Evolutionary conservation across 2,888 invertebrate genomes (phyloP).

Genomic region (Colletes collaris): DNA sequence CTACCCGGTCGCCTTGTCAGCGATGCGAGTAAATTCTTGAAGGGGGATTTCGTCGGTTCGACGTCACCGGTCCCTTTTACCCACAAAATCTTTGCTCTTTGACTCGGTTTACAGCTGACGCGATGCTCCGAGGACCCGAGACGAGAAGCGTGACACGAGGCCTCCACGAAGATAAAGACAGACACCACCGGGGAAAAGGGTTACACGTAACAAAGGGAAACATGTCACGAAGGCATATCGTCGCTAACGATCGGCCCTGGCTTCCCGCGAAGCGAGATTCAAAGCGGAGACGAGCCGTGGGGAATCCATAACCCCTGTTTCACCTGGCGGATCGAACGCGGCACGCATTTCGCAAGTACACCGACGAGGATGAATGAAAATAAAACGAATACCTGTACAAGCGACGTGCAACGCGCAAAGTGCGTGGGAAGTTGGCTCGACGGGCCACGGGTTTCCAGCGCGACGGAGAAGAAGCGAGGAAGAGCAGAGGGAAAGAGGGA

Average conservation of each 20-base stretch:
- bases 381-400: not conserved
- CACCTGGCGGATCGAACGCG: not conserved
- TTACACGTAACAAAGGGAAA: not conserved
- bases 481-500: constrained; percentile 35
- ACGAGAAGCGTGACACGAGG: not conserved
- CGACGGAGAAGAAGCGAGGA: constrained; percentile 22
- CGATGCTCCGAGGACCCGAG: not conserved
- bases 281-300: not conserved
- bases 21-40: not conserved
- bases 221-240: not conserved
- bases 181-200: not conserved
- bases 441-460: constrained; percentile 12
- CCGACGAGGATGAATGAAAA: not conserved
- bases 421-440: constrained; percentile 23
- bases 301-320: not conserved
- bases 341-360: not conserved
- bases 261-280: not conserved
- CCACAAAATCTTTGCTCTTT: not conserved
- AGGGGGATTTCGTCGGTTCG: too few relatives aligned
- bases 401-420: constrained; percentile 1
- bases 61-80: not conserved
- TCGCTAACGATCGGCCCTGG: not conserved
- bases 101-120: not conserved
- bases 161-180: not conserved
- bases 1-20: not conserved